These are phyloP conservation scores for Cichlasoma orientale DNA, from an alignment of 2,797 vertebrate species.

Conservation along the genomic window DNA sequence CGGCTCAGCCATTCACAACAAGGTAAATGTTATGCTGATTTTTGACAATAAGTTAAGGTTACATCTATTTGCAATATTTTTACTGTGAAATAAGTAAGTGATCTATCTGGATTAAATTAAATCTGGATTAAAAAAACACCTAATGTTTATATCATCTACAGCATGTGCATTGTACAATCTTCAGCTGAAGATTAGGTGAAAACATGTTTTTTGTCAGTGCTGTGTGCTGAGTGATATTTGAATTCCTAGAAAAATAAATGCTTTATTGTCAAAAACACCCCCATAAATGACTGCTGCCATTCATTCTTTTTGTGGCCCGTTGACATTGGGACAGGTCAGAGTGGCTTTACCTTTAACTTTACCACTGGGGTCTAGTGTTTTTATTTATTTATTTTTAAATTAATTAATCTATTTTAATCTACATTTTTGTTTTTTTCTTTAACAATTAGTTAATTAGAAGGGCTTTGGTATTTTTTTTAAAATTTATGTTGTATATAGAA, in stretches of 20 bases:
- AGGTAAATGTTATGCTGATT: slow-evolving; percentile 64
- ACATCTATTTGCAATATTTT: not conserved
- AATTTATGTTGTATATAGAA: not conserved
- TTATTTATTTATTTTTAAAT: not conserved
- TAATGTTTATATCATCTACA: not conserved
- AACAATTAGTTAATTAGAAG: no score
- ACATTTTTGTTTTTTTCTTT: no score
- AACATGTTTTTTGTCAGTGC: not conserved
- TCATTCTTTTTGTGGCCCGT: slow-evolving; percentile 33
- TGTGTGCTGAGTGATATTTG: not conserved
- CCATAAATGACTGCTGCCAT: slow-evolving; percentile 6
- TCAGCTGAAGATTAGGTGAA: not conserved
- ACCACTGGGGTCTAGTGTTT: slow-evolving; percentile 2
- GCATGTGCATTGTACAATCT: not conserved
- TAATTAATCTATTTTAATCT: no score
- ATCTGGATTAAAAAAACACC: not conserved
- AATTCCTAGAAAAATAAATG: slow-evolving; percentile 27
- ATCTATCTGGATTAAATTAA: not conserved
- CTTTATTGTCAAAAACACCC: not conserved
- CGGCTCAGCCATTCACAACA: slow-evolving; percentile 81
- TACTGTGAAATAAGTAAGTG: not conserved
- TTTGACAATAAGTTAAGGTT: not conserved
- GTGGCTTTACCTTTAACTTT: not conserved
- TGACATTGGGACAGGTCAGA: slow-evolving; percentile 47
- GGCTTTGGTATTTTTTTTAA: no score